These are phyloP conservation scores for Perodicticus potto DNA, from an alignment of 2,797 vertebrate genomes.

Conservation along the genomic window DNA sequence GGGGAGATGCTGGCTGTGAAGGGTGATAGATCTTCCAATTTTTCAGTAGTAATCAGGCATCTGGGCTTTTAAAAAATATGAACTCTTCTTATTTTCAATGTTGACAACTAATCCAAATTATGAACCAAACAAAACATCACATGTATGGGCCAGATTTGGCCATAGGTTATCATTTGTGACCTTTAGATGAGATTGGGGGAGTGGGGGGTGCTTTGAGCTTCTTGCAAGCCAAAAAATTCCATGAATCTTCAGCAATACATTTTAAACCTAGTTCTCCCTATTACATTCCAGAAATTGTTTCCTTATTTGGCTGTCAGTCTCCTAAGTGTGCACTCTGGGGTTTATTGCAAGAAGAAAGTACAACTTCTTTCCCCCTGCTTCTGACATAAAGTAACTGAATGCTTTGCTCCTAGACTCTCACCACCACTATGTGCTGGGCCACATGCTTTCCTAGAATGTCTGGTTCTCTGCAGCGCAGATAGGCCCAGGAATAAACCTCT, in stretches of 20 bases:
- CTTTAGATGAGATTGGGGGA: neutral
- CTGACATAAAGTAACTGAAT: neutral
- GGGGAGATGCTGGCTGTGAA: neutral
- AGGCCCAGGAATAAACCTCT: neutral
- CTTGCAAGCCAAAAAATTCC: neutral
- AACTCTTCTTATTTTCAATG: conserved; percentile 40
- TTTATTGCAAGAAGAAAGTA: neutral
- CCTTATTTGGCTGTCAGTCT: neutral
- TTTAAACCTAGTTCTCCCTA: neutral
- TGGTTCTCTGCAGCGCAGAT: too few species aligned
- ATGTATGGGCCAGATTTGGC: neutral
- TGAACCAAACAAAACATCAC: neutral
- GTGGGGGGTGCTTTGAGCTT: neutral
- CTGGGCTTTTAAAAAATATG: neutral
- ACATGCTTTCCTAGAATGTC: neutral
- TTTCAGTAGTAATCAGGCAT: conserved; percentile 1
- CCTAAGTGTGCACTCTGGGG: neutral
- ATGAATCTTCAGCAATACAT: neutral
- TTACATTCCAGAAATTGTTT: neutral
- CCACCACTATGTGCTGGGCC: neutral
- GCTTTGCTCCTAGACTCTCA: neutral
- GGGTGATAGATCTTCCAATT: neutral
- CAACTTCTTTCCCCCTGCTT: neutral
- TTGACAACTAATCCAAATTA: neutral
- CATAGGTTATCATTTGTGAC: neutral